Conservation (phyloP, 2,113 vertebrate genomes). For the Copsychus sechellarum region DNA sequence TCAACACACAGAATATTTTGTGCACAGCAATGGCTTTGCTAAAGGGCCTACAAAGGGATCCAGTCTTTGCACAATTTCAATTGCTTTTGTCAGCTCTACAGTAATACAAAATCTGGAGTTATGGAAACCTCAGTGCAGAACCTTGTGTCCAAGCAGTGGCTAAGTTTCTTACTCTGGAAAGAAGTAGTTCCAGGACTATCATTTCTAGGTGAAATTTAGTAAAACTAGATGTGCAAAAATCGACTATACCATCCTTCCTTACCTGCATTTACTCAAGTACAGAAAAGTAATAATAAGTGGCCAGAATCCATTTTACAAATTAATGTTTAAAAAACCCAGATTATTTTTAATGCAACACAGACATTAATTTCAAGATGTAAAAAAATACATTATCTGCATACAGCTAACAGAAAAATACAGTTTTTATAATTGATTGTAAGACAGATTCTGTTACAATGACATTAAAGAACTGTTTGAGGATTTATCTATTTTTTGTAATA, state of each 20-base stretch:
- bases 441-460: neutral
- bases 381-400: neutral
- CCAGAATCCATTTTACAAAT: neutral
- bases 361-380: neutral
- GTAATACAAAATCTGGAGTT: neutral
- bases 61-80: neutral
- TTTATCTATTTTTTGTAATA: neutral
- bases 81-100: rapidly evolving
- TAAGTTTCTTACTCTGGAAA: neutral
- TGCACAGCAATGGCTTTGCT: neutral
- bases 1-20: neutral
- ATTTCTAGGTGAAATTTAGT: neutral
- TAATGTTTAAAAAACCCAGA: neutral
- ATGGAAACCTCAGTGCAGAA: neutral
- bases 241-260: neutral
- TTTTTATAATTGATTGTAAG: neutral
- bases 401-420: neutral
- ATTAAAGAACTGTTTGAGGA: neutral
- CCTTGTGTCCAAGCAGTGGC: neutral
- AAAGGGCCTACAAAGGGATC: neutral
- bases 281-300: neutral
- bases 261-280: neutral
- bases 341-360: neutral
- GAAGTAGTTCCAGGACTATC: neutral
- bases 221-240: neutral